Evolutionary conservation across 2,797 vertebrate genomes (phyloP).

Genomic region (Lagodon rhomboides): DNA sequence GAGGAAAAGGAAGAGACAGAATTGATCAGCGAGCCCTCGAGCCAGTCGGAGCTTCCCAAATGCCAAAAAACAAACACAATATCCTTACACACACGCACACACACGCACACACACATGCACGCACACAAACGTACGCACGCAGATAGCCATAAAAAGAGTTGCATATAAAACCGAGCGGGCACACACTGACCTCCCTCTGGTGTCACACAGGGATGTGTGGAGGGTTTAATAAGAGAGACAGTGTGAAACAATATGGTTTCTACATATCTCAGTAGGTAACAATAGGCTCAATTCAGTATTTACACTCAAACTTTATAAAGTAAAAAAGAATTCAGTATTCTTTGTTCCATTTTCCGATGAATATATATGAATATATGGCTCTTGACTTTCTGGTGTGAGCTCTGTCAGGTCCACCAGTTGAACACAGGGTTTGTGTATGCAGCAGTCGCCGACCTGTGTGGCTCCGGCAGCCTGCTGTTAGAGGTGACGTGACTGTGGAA

Average conservation of each 20-base stretch:
- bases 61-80: conserved; percentile 59
- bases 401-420: too few relatives aligned
- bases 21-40: conserved; percentile 61
- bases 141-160: conserved; percentile 11
- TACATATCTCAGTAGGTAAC: neutral
- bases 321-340: neutral
- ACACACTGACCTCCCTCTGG: conserved; percentile 31
- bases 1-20: conserved; percentile 59
- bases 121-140: neutral
- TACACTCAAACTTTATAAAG: neutral
- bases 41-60: conserved; percentile 43
- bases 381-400: too few relatives aligned
- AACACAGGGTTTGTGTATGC: too few relatives aligned
- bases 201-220: conserved; percentile 1
- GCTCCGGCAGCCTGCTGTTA: too few relatives aligned
- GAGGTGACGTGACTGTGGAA: too few relatives aligned
- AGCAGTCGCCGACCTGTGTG: too few relatives aligned
- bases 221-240: conserved; percentile 30
- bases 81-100: conserved; percentile 1
- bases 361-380: neutral
- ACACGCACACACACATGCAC: neutral
- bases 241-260: conserved; percentile 10
- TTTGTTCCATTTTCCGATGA: neutral
- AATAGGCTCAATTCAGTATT: neutral
- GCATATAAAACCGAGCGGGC: conserved; percentile 20